Percentiles rank a stretch among this genome's conserved stretches.
Evolutionary conservation across 1,140 invertebrate species (phyloP).

Genomic region (silkworm (Bombyx mori)): ASM3026992v2 NC_085107.1:7096501-7097000

Average conservation of each 20-base stretch:
- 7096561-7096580: constrained; percentile 61
- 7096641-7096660: constrained; percentile 65
- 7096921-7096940: no score
- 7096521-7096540: constrained; percentile 71
- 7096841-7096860: no score
- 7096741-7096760: constrained; percentile 9
- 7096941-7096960: no score
- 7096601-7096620: constrained; percentile 54
- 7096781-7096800: no score
- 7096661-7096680: constrained; percentile 24
- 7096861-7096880: no score
- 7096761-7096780: neutral
- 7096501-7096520: constrained; percentile 57
- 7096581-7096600: constrained; percentile 62
- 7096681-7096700: constrained; percentile 36
- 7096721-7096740: constrained; percentile 19
- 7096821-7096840: no score
- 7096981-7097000: no score
- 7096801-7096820: no score
- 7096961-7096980: no score
- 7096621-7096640: constrained; percentile 27
- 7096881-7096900: no score
- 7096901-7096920: no score
- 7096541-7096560: constrained; percentile 66
- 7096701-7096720: constrained; percentile 31